phyloP scores from a whole-genome alignment of 2,888 invertebrate species.

The Drosophila putrida region DNA sequence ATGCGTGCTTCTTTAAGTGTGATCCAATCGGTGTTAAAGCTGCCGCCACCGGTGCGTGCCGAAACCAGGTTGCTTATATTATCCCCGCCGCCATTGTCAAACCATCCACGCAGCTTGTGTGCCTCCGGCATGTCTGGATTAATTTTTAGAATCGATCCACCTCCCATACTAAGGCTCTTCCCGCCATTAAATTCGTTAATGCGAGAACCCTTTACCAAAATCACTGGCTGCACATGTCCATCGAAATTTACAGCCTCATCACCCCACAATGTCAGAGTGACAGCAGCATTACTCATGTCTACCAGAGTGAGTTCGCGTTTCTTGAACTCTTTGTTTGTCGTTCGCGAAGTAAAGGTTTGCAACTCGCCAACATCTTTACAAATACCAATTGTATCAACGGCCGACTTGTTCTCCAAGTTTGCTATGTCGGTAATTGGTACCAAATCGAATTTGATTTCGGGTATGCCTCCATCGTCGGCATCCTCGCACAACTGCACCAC shows the following conservation, averaged over 20 bases:
- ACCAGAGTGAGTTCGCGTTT: conserved; percentile 96
- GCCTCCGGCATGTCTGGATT: conserved; percentile 97
- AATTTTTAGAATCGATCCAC: conserved; percentile 89
- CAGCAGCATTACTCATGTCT: conserved; percentile 92
- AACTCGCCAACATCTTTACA: conserved; percentile 91
- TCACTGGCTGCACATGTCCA: conserved; percentile 90
- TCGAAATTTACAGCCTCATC: conserved; percentile 94
- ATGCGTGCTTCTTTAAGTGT: conserved; percentile 91
- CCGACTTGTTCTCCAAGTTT: conserved; percentile 88
- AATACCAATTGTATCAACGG: conserved; percentile 95
- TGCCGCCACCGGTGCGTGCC: conserved; percentile 86
- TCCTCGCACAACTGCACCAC: conserved; percentile 87
- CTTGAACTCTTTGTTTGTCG: conserved; percentile 92
- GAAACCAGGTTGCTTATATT: conserved; percentile 89
- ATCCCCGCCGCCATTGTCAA: conserved; percentile 90
- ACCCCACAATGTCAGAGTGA: conserved; percentile 96
- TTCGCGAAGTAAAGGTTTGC: conserved; percentile 89
- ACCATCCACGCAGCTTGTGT: conserved; percentile 96
- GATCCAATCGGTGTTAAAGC: conserved; percentile 89
- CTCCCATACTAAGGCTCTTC: conserved; percentile 88
- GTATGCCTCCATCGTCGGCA: conserved; percentile 88
- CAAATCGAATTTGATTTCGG: conserved; percentile 92
- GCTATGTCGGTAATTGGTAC: conserved; percentile 91
- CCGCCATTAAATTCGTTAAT: conserved; percentile 95
- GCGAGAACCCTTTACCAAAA: conserved; percentile 94